Base-by-base conservation (phyloP, 2,113 vertebrate genomes). In the Hepsetus odoe region DNA sequence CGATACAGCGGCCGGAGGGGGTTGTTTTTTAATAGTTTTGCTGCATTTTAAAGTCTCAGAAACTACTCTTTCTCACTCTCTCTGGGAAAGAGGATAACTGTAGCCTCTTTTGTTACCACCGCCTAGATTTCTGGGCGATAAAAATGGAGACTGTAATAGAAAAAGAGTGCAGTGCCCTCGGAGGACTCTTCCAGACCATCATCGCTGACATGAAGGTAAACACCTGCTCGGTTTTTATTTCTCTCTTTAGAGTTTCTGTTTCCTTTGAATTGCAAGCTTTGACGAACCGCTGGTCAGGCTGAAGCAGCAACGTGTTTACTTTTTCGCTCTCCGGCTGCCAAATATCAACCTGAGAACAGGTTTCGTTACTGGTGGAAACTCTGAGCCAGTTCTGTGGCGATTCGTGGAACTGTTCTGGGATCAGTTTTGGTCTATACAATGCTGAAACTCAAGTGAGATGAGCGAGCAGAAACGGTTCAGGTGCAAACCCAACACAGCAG, bases 201-300 rank as follows among this genome's bases (percentile, higher is more conserved):
- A 94, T 95, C 85, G 91, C 80, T 86, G 94, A 95, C 87, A 94
- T 95, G 93, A 94, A 94, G 87, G 93, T 94, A 83, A 89, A 88
- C 7, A 32, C 22, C 59, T 20, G 16, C 0, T 9, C 24, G 14
- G 1, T 62, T n/a, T 1, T 8, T 40, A 28, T 44, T 20, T 38
- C 1, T 2, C n/a, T 30, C 61, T 18, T 13, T 44, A 44, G 13
- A 11, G 13, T 22, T 1, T 33, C 4, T 16, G 65, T 3, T 22
- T 42, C 2, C 1, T 40, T 40, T 26, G 28, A n/a, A n/a, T n/a
- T n/a, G n/a, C n/a, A 8, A 6, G 42, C 12, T 14, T 44, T 44
- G 2, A 44, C 4, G 35, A 9, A 38, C 35, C 35, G 4, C 4
- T 38, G 9, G 35, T n/a, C n/a, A n/a, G n/a, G n/a, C n/a, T n/a